Evolutionary conservation across 2,113 vertebrate genomes (phyloP).

Genomic region (Odontophorus gujanensis): DNA sequence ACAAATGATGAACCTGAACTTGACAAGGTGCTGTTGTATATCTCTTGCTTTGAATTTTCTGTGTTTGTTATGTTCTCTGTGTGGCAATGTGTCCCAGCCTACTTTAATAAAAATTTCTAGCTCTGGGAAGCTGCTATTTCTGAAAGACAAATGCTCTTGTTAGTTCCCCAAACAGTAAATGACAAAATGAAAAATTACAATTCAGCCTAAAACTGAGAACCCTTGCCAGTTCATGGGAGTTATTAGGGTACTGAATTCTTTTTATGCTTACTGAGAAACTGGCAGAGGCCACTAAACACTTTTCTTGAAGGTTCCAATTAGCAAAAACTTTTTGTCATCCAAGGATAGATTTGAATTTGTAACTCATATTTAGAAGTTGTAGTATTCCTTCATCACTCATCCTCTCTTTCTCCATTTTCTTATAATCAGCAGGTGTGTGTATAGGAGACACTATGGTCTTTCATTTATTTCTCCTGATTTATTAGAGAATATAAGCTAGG

Average conservation of each 20-base stretch:
- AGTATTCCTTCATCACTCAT: constrained; percentile 9
- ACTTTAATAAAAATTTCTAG: background rate
- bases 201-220: background rate
- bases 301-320: constrained; percentile 26
- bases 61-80: background rate
- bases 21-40: background rate
- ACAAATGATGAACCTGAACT: background rate
- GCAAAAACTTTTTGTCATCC: constrained; percentile 9
- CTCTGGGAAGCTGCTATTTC: background rate
- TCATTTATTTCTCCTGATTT: constrained; percentile 51
- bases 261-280: constrained; percentile 25
- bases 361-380: background rate
- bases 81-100: background rate
- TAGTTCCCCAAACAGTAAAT: background rate
- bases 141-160: background rate
- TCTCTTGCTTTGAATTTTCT: background rate
- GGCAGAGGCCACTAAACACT: constrained; percentile 9
- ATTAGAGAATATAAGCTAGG: constrained; percentile 8
- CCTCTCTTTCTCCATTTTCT: background rate
- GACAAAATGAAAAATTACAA: background rate
- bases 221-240: background rate
- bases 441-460: constrained; percentile 22
- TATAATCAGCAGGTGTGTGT: constrained; percentile 48
- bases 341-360: background rate
- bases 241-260: constrained; percentile 16